A percentile compares a stretch with the other conserved stretches of the same genome.
Conservation (phyloP, 2,797 vertebrate genomes). For the Adrianichthys oophorus region DNA sequence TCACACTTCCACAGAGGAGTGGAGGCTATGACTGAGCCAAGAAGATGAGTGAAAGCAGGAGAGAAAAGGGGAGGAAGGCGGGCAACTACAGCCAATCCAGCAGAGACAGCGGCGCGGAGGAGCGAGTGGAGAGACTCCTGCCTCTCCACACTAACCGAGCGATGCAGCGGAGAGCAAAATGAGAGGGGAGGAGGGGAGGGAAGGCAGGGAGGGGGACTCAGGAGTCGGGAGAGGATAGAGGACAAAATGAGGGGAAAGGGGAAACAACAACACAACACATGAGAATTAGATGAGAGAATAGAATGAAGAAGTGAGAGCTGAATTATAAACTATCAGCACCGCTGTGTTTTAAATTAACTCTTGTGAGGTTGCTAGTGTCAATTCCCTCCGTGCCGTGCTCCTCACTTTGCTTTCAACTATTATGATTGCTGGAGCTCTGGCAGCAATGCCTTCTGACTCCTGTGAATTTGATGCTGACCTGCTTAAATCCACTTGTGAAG, state of each 20-base stretch:
- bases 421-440: constrained; percentile 33
- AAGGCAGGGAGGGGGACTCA: neutral
- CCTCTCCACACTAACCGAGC: constrained; percentile 68
- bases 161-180: constrained; percentile 66
- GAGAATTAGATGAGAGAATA: constrained; percentile 5
- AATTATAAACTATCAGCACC: constrained; percentile 60
- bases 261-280: constrained; percentile 34
- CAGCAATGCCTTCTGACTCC: constrained; percentile 46
- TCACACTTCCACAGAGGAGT: constrained; percentile 26
- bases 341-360: constrained; percentile 49
- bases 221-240: constrained; percentile 22
- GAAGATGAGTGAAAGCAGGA: constrained; percentile 25
- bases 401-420: constrained; percentile 21
- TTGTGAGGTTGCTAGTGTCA: constrained; percentile 49
- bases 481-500: constrained; percentile 11
- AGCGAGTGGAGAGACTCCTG: constrained; percentile 65
- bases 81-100: constrained; percentile 32
- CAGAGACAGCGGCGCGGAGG: constrained; percentile 31
- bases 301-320: constrained; percentile 57
- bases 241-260: constrained; percentile 16
- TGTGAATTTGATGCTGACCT: constrained; percentile 20
- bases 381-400: constrained; percentile 33
- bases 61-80: constrained; percentile 23
- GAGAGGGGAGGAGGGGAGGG: constrained; percentile 12
- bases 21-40: constrained; percentile 8